Conservation (phyloP, 2,113 vertebrate species). For the Microcebus jonahi region DNA sequence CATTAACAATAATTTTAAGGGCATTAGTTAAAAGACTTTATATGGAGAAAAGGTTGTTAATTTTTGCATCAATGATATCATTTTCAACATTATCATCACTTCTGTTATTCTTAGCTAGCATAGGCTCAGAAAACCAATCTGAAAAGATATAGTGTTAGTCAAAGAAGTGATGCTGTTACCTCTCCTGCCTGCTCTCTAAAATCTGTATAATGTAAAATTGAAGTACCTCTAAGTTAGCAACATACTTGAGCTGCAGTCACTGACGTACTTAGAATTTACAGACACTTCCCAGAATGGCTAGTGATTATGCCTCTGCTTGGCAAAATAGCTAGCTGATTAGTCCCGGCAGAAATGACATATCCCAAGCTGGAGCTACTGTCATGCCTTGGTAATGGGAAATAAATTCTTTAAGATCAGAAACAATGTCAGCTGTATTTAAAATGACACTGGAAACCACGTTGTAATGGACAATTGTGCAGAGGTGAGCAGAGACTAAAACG, state of each 20-base stretch:
- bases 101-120: conserved; percentile 40
- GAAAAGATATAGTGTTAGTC: neutral
- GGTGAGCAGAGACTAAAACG: conserved; percentile 53
- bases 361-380: conserved; percentile 39
- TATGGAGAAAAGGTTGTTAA: neutral
- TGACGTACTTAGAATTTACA: conserved; percentile 46
- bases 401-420: conserved; percentile 67
- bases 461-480: conserved; percentile 67
- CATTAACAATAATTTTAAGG: neutral
- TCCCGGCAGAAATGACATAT: conserved; percentile 31
- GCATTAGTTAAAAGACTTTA: neutral
- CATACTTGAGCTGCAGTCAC: neutral
- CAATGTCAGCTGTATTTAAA: conserved; percentile 65
- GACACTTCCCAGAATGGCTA: conserved; percentile 48
- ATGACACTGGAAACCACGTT: conserved; percentile 50
- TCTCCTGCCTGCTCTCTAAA: conserved; percentile 9
- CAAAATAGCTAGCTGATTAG: conserved; percentile 52
- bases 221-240: conserved; percentile 43
- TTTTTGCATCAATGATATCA: neutral
- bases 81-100: conserved; percentile 22
- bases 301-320: neutral
- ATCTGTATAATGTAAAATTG: conserved; percentile 29
- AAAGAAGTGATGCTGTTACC: neutral
- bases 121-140: neutral
- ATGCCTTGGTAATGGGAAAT: conserved; percentile 64